Evolutionary conservation across 2,113 vertebrate genomes (phyloP).

Genomic region (Bettongia penicillata): DNA sequence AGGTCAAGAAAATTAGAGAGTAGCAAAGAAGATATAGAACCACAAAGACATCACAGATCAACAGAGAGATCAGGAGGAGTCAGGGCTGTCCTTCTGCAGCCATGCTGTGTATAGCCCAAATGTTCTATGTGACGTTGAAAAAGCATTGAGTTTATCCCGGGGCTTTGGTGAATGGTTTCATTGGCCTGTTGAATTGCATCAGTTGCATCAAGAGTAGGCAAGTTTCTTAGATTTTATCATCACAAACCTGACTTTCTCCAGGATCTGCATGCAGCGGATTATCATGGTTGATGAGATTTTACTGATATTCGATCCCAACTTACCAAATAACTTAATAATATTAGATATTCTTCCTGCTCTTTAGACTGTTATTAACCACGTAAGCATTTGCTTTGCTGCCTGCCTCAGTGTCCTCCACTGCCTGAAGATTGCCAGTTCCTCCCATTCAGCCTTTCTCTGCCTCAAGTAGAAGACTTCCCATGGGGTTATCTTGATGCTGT

Average conservation of each 20-base stretch:
- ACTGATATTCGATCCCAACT: background rate
- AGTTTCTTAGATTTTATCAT: conserved; percentile 49
- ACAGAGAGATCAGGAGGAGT: too few species aligned
- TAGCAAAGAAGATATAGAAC: background rate
- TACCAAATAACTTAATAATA: background rate
- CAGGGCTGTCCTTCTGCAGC: background rate
- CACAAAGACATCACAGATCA: background rate
- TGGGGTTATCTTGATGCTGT: background rate
- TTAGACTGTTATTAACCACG: background rate
- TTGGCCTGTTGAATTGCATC: conserved; percentile 19
- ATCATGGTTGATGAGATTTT: background rate
- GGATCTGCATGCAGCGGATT: conserved; percentile 29
- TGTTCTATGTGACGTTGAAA: background rate
- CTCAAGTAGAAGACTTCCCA: background rate
- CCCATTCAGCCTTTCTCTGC: background rate
- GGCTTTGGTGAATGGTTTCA: conserved; percentile 49
- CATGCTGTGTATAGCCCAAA: background rate
- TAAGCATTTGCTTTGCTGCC: background rate
- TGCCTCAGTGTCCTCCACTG: conserved; percentile 1
- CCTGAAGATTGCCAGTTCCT: conserved; percentile 29
- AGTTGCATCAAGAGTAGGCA: conserved; percentile 31
- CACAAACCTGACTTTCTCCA: conserved; percentile 41
- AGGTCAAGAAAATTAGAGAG: background rate
- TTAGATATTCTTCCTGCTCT: background rate
- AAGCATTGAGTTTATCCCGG: background rate